Evolutionary conservation across 1,140 invertebrate species (phyloP), one percentile per base, ranked within the genome.

Genomic region (Onthophagus taurus): DNA sequence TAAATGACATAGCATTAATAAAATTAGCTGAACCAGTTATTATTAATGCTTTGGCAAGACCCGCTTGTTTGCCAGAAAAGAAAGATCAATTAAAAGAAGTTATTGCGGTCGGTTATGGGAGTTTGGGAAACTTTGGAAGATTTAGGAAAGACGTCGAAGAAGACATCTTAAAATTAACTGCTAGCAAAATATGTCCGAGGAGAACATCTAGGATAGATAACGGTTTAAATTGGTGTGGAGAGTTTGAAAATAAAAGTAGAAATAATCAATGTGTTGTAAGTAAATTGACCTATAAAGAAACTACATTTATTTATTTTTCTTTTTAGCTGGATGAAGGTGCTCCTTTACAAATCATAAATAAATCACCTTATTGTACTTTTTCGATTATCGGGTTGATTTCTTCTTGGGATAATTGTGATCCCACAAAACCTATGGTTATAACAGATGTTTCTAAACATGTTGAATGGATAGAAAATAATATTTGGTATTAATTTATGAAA

Each of bases 311-410:
- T 23, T 21, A 2, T 11, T 21, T 37, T 12, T 20, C 13, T 21
- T 36, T 36, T 36, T 37, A 37, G 35, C 11, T 12, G n/a, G 35
- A 37, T 21, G 19, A 37, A 37, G 85, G 87, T 17, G 85, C 86
- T 14, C 86, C 86, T 0, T 59, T 89, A 9, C 76, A 81, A 55
- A 62, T 81, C 50, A 19, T 30, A 17, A 23, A 16, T 17, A 16
- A 26, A 9, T 24, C 45, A 34, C 63, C 68, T 1, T 78, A 76
- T 49, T 74, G 75, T 1, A 74, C 76, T 30, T 88, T 83, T 80
- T 70, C 76, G 0, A 71, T 75, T 5, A 67, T 89, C 3, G 78
- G 74, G 5, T 64, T 80, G 2, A 78, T 76, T 0, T 78, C 76
- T 4, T 69, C 76, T 26, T 77, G 77, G 0, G 58, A 70, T 39